Evolutionary conservation across 2,113 vertebrate species (phyloP), one percentile per base, ranked within the genome.

Genomic region (Philantomba maxwellii): DNA sequence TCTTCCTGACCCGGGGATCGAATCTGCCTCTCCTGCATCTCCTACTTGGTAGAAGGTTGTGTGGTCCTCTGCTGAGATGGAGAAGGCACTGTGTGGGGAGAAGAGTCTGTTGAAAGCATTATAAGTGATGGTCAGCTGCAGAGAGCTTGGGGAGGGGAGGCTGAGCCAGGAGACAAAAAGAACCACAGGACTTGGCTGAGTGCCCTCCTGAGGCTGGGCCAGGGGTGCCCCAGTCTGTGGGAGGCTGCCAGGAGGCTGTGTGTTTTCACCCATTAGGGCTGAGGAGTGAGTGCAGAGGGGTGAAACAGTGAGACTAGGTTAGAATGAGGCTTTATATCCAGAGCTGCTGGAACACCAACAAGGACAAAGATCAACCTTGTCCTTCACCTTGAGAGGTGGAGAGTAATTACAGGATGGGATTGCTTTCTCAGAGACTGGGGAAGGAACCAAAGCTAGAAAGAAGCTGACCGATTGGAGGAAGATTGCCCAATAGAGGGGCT

Each of bases 241-340:
- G n/a, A n/a, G n/a, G n/a, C n/a, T n/a, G n/a, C n/a, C 15, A 0
- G 1, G 33, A 21, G 45, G 11, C 64, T 75, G 0, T n/a, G 28
- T 13, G 16, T 26, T 93, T 45, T 66, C 25, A 28, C 60, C 30
- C 36, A 2, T 1, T 8, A 3, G 80, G 15, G 19, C 23, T 17
- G 8, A 81, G 19, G 2, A 45, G 17, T 28, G 39, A 8, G 70
- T 16, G 21, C 23, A 80, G 57, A 81, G 49, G 3, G 0, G 15
- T 14, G 55, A 82, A 15, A 33, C 23, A 15, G 25, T 6, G 33
- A 51, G 23, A 4, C 39, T 15, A 45, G 49, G 25, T 11, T 60
- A 11, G 15, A 21, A 23, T 19, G 4, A 14, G n/a, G 19, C 75
- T 45, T 43, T 85, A 36, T 30, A 28, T 7, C 9, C 39, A 57